These are phyloP conservation scores for Prionace glauca DNA, from an alignment of 2,797 vertebrate genomes.

Conservation along the genomic window DNA sequence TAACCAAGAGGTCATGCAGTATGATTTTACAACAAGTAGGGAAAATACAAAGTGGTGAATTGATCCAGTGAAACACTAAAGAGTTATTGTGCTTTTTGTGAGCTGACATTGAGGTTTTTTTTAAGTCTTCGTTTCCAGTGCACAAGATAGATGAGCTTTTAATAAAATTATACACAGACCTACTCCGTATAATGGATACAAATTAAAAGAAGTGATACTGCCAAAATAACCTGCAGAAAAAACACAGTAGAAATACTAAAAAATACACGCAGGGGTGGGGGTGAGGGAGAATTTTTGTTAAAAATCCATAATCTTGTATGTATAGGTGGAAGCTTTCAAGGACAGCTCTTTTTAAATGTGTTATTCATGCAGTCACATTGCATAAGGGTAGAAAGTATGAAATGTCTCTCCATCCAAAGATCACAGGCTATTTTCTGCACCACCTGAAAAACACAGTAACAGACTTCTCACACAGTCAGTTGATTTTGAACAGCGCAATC, in stretches of 20 bases:
- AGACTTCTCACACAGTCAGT: not conserved
- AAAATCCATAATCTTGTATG: constrained; percentile 3
- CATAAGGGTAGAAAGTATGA: not conserved
- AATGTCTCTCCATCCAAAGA: not conserved
- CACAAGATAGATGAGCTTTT: not conserved
- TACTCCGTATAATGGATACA: not conserved
- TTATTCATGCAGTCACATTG: not conserved
- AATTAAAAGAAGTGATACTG: constrained; percentile 2
- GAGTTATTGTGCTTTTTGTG: not conserved
- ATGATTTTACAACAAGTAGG: constrained; percentile 27
- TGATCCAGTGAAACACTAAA: not conserved
- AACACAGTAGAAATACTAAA: not conserved
- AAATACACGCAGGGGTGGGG: not conserved
- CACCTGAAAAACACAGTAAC: not conserved
- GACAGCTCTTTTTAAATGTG: not conserved
- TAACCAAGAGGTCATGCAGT: not conserved
- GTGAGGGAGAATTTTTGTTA: not conserved
- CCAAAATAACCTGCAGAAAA: not conserved
- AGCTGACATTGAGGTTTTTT: not conserved
- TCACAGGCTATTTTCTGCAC: not conserved
- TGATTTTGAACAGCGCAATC: constrained; percentile 15
- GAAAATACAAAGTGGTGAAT: not conserved
- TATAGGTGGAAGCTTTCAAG: not conserved
- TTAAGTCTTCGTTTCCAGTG: not conserved
- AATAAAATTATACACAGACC: not conserved